A percentile compares a stretch with the other conserved stretches of the same genome.
These are phyloP conservation scores for Psettodes erumei DNA, from an alignment of 2,113 vertebrate species.

Conservation along the genomic window DNA sequence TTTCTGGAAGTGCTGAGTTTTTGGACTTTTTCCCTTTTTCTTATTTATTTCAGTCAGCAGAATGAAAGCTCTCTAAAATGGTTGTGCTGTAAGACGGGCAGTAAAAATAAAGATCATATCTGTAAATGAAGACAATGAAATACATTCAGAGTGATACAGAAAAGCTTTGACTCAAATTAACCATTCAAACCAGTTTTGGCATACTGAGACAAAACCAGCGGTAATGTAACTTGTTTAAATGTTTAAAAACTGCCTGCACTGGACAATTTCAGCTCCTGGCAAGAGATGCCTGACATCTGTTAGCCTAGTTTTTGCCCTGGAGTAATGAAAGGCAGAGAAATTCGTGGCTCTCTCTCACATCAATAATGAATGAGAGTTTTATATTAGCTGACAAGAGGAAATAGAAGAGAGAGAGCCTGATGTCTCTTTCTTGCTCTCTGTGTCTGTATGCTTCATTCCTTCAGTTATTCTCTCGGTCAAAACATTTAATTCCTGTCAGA, in stretches of 20 bases:
- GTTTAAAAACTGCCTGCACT: constrained; percentile 8
- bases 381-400: constrained; percentile 74
- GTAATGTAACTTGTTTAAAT: constrained; percentile 16
- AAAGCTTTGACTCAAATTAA: constrained; percentile 9
- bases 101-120: constrained; percentile 1
- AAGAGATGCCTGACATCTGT: constrained; percentile 57
- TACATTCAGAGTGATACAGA: not conserved
- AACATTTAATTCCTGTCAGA: constrained; percentile 53
- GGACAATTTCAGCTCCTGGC: constrained; percentile 19
- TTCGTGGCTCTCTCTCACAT: constrained; percentile 78
- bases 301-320: constrained; percentile 69
- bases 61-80: not conserved
- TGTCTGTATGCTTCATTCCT: constrained; percentile 39
- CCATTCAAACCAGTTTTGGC: not conserved
- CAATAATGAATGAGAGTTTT: constrained; percentile 87
- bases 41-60: constrained; percentile 44
- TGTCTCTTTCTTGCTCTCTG: constrained; percentile 56
- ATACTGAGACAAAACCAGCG: constrained; percentile 1
- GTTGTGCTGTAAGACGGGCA: not conserved
- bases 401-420: constrained; percentile 55
- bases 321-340: constrained; percentile 81
- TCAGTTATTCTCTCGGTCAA: constrained; percentile 38
- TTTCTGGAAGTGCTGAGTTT: constrained; percentile 7
- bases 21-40: constrained; percentile 23
- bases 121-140: not conserved